These are phyloP conservation scores for Antigone vipio DNA, from an alignment of 2,113 vertebrate genomes.

Conservation along the genomic window DNA sequence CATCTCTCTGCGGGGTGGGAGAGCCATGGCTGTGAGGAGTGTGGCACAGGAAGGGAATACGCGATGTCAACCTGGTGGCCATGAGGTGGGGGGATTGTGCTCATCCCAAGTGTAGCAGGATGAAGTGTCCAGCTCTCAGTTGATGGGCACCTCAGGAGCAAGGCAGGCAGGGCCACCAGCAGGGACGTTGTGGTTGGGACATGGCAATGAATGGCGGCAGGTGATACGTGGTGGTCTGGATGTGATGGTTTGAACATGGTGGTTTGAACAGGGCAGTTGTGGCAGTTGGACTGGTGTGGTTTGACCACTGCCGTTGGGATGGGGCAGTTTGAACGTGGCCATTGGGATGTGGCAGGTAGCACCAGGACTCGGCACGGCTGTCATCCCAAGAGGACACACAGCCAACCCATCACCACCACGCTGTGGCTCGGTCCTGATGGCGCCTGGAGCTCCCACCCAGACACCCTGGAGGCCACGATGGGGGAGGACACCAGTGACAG, in stretches of 20 bases:
- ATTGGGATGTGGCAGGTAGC: not conserved
- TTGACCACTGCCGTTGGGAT: not conserved
- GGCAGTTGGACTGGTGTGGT: not conserved
- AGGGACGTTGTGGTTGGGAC: not conserved
- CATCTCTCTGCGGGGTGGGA: not conserved
- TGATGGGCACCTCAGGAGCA: not conserved
- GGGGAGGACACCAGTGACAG: not conserved
- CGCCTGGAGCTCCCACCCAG: not conserved
- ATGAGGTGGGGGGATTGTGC: too few relatives aligned
- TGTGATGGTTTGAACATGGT: not conserved
- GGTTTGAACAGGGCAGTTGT: not conserved
- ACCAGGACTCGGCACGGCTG: too few relatives aligned
- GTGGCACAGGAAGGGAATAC: not conserved
- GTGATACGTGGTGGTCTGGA: not conserved
- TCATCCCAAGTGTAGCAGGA: not conserved
- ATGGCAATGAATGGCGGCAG: not conserved
- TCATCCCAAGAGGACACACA: not conserved
- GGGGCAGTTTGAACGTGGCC: not conserved
- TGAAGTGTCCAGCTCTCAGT: not conserved
- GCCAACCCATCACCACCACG: not conserved
- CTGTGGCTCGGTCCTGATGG: not conserved
- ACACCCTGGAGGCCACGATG: accelerated
- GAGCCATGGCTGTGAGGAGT: not conserved
- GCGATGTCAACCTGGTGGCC: not conserved
- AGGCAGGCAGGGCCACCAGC: not conserved